phyloP scores from a whole-genome alignment of 1,140 invertebrate species.

The Nephila pilipes region DNA sequence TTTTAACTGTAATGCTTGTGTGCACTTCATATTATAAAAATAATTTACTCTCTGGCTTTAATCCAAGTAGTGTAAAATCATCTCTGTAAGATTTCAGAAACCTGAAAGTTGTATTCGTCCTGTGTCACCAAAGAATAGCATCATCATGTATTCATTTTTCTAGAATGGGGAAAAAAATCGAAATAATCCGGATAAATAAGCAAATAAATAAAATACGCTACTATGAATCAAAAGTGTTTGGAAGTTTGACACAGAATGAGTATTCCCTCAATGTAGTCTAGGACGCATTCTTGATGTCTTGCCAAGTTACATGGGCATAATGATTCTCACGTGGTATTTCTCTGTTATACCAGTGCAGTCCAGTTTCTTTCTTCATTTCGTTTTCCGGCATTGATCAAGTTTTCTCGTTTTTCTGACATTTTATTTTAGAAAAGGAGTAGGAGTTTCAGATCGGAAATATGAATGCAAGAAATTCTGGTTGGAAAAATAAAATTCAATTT shows the following conservation, averaged over 20 bases:
- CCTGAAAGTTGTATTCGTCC: slow-evolving; percentile 26
- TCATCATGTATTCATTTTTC: slow-evolving; percentile 22
- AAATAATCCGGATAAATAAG: slow-evolving; percentile 52
- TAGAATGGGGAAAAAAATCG: not conserved
- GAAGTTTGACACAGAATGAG: slow-evolving; percentile 45
- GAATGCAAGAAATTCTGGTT: not conserved
- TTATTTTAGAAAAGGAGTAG: not conserved
- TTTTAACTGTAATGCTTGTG: not conserved
- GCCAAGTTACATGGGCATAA: slow-evolving; percentile 42
- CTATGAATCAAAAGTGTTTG: slow-evolving; percentile 56
- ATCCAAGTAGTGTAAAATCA: slow-evolving; percentile 47
- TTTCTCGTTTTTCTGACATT: slow-evolving; percentile 21
- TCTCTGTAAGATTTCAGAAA: slow-evolving; percentile 33
- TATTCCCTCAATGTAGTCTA: slow-evolving; percentile 22
- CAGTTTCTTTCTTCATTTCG: slow-evolving; percentile 26
- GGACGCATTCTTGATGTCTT: slow-evolving; percentile 53
- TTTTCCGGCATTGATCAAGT: slow-evolving; percentile 28
- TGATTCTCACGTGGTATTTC: slow-evolving; percentile 54
- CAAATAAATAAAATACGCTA: slow-evolving; percentile 21
- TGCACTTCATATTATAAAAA: not conserved
- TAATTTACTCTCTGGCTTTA: not conserved
- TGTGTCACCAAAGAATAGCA: slow-evolving; percentile 37
- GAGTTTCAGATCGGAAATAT: not conserved
- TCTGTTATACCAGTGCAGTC: slow-evolving; percentile 18
- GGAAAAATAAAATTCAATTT: not conserved